Evolutionary conservation across 2,888 invertebrate species (phyloP).

Genomic region (Conchocele bisecta): DNA sequence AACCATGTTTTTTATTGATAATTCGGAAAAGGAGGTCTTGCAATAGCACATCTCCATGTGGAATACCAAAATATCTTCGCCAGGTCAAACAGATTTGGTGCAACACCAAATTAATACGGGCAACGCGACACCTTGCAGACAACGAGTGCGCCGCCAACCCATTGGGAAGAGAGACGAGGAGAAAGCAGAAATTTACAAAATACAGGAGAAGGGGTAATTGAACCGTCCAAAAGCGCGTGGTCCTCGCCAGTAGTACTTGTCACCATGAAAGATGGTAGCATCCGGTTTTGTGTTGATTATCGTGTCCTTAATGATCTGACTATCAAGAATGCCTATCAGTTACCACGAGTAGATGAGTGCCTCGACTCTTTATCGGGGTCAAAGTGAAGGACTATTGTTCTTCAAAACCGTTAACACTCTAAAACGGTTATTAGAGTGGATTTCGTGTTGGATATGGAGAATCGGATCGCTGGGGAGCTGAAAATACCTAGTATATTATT

Average conservation of each 20-base stretch:
- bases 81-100: conserved; percentile 5
- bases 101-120: conserved; percentile 45
- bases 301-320: conserved; percentile 59
- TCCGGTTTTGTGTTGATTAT: conserved; percentile 54
- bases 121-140: conserved; percentile 34
- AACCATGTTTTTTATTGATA: no score
- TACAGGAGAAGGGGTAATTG: conserved; percentile 45
- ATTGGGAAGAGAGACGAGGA: conserved; percentile 28
- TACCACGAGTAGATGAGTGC: conserved; percentile 57
- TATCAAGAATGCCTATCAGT: conserved; percentile 56
- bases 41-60: no score
- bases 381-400: no score
- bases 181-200: conserved; percentile 38
- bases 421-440: no score
- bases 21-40: no score
- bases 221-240: conserved; percentile 50
- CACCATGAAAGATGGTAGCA: conserved; percentile 34
- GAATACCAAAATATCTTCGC: background rate
- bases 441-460: no score
- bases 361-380: conserved; percentile 51
- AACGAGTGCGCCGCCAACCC: conserved; percentile 31
- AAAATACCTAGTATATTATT: no score
- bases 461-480: no score
- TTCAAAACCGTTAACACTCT: no score
- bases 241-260: conserved; percentile 44